Percentiles rank a stretch among this genome's conserved stretches.
Evolutionary conservation across 37 sponge, comb jelly and placozoan genomes (phyloP).

Genomic region (Beroe ovata): DNA sequence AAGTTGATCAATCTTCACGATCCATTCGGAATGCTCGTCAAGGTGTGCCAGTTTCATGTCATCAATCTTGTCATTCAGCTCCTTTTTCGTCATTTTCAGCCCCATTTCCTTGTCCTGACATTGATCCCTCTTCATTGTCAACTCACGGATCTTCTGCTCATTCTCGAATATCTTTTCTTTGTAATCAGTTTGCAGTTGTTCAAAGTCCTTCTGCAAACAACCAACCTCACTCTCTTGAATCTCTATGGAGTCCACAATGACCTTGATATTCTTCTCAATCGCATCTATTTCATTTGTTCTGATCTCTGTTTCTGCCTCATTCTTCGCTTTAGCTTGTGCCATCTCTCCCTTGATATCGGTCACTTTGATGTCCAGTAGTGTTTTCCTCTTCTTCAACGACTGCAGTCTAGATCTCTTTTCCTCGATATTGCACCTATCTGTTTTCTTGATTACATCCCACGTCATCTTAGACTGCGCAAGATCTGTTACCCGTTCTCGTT

Average conservation of each 20-base stretch:
- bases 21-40: not conserved
- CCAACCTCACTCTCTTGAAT: not conserved
- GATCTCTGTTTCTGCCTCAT: not conserved
- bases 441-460: constrained; percentile 1
- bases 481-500: not conserved
- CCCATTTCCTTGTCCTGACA: not conserved
- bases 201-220: not conserved
- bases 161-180: not conserved
- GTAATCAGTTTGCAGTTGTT: not conserved
- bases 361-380: not conserved
- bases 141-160: not conserved
- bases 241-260: not conserved
- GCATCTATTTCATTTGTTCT: not conserved
- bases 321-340: constrained; percentile 13
- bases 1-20: not conserved
- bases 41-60: not conserved
- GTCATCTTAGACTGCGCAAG: not conserved
- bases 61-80: constrained; percentile 11
- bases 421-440: not conserved
- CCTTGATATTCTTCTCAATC: not conserved
- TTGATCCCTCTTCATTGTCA: not conserved
- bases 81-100: not conserved
- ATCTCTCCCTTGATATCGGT: constrained; percentile 2
- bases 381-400: not conserved
- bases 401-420: not conserved